Base-by-base conservation (phyloP, 2,797 vertebrate species). In the Coendou prehensilis region DNA sequence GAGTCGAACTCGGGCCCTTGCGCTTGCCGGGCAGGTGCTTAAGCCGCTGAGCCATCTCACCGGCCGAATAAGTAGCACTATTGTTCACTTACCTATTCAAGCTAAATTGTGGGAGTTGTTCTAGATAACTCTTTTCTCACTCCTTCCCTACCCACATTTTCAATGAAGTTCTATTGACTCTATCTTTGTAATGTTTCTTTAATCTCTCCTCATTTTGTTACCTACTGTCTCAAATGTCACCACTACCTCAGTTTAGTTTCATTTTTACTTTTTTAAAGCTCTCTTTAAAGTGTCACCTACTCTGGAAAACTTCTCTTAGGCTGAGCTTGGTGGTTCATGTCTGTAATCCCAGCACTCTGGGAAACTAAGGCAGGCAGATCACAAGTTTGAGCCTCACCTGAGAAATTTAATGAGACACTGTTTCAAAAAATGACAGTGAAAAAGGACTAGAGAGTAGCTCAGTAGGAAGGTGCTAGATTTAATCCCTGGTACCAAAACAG, bases 211-310 rank as follows among this genome's bases (percentile, higher is more conserved):
- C 20, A 84, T 91, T 95, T 93, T 1, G 26, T 15, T 84, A 71
- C 41, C 57, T n/a, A 54, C 41, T 41, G 5, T 82, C 59, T 93
- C 80, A 89, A 87, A 93, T 93, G 41, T 71, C 15, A 59, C 20
- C 26, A 41, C 56, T 37, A 84, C 4, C 41, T 73, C 8, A 64
- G 33, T 83, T 95, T 92, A 82, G 45, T 83, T 94, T 96, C 87
- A 95, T 37, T 59, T 89, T 71, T 97, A 81, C 17, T 57, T 92
- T 84, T 76, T 17, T 64, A 14, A 41, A 87, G n/a, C n/a, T 85
- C 26, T 52, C 89, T 63, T 89, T 90, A 17, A 90, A 78, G 71
- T 93, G 52, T 91, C 67, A 94, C 28, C 59, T 96, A 78, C n/a
- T 94, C 10, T 33, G 90, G 81, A 96, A 89, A 69, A 7, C 20